Conservation (phyloP, 2,797 vertebrate species). For the Brachymystax lenok region DNA sequence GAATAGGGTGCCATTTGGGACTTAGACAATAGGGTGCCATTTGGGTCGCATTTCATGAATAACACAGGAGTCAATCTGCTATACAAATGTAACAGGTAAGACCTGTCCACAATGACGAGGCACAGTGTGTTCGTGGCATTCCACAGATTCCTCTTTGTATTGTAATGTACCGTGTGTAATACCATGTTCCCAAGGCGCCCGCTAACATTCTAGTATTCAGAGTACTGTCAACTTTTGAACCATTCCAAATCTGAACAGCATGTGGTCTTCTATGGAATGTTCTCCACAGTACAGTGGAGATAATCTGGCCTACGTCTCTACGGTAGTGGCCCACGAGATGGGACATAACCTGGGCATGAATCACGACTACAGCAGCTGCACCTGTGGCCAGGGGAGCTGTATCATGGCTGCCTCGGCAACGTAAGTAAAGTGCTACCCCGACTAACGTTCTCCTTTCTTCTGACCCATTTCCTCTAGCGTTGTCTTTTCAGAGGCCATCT, state of each 20-base stretch:
- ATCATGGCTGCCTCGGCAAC: slow-evolving; percentile 75
- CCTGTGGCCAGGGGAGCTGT: slow-evolving; percentile 52
- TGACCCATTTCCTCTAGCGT: neutral
- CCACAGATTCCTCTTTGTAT: slow-evolving; percentile 4
- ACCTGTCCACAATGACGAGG: neutral
- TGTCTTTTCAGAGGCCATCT: neutral
- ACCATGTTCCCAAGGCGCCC: neutral
- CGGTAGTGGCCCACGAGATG: slow-evolving; percentile 86
- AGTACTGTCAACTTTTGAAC: neutral
- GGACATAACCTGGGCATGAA: slow-evolving; percentile 89
- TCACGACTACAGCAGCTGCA: slow-evolving; percentile 73
- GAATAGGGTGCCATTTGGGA: no score
- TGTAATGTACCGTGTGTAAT: neutral
- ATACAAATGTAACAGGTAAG: neutral
- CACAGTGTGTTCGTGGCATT: slow-evolving; percentile 20
- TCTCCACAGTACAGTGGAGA: slow-evolving; percentile 55
- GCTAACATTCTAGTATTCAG: neutral
- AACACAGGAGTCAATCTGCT: slow-evolving; percentile 34
- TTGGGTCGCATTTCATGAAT: neutral
- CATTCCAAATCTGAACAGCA: neutral
- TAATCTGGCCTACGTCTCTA: slow-evolving; percentile 64
- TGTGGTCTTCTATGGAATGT: slow-evolving; percentile 10
- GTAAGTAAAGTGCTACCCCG: slow-evolving; percentile 64
- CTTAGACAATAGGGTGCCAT: no score
- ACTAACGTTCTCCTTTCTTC: neutral